A percentile compares a stretch with the other conserved stretches of the same genome.
Conservation (phyloP, 2,113 vertebrate genomes). For the Myotis davidii region DNA sequence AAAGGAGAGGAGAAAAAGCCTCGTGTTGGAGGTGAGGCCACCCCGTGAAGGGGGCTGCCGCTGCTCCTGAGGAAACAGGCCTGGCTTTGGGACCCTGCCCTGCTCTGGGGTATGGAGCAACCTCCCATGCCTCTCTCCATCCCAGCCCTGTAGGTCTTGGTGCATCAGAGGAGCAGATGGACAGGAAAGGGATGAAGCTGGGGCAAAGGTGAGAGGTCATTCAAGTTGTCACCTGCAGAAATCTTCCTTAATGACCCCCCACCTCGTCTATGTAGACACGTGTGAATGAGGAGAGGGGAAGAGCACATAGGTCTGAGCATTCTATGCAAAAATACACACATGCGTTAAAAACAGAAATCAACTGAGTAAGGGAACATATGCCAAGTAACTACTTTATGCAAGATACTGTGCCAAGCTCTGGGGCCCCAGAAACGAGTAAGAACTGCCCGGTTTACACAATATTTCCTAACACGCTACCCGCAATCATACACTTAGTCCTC, state of each 20-base stretch:
- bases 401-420: background rate
- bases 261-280: accelerated
- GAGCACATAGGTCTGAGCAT: background rate
- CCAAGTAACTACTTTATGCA: background rate
- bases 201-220: background rate
- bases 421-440: background rate
- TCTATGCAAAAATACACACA: background rate
- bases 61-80: background rate
- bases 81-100: background rate
- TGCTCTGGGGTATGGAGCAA: background rate
- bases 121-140: background rate
- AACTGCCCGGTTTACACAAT: accelerated
- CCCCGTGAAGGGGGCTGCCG: background rate
- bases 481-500: accelerated
- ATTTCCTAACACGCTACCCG: accelerated
- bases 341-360: background rate
- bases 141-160: background rate
- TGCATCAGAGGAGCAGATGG: background rate
- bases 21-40: background rate
- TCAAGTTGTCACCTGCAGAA: background rate
- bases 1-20: background rate
- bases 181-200: background rate
- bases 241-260: background rate
- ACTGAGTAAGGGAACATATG: background rate
- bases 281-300: accelerated